These are phyloP conservation scores for Pedetes capensis DNA, from an alignment of 2,113 vertebrate species.

Conservation along the genomic window DNA sequence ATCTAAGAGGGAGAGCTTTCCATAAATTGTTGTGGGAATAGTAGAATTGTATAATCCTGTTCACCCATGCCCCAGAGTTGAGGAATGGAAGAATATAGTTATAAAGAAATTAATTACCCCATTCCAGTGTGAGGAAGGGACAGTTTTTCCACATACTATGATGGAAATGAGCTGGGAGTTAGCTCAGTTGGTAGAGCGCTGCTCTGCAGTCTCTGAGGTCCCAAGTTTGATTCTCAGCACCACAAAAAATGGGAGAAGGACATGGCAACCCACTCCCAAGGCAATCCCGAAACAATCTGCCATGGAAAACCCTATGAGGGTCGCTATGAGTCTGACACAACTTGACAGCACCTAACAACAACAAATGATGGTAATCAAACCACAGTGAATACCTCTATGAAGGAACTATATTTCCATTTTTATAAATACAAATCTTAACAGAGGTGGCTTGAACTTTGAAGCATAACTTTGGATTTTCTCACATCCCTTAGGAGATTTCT, in stretches of 20 bases:
- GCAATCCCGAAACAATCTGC: no score
- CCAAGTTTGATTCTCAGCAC: no score
- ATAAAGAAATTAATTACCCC: background rate
- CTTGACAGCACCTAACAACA: no score
- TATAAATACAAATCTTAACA: background rate
- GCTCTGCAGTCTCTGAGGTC: no score
- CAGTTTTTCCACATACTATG: background rate
- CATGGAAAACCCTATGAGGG: no score
- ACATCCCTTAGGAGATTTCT: background rate
- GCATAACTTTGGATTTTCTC: constrained; percentile 31
- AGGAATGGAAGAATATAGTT: background rate
- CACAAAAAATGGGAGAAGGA: no score
- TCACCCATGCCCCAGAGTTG: background rate
- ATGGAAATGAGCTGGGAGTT: no score
- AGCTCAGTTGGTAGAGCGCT: no score
- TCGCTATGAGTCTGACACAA: no score
- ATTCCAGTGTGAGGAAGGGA: background rate
- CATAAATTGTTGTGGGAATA: background rate
- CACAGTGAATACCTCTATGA: background rate
- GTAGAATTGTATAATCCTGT: background rate
- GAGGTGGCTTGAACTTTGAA: constrained; percentile 1
- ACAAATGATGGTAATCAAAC: background rate
- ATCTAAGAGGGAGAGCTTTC: constrained; percentile 32
- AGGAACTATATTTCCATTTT: background rate
- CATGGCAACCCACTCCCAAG: no score